Base-by-base conservation (phyloP, 1,140 invertebrate genomes). In the Heliconius melpomene region DNA sequence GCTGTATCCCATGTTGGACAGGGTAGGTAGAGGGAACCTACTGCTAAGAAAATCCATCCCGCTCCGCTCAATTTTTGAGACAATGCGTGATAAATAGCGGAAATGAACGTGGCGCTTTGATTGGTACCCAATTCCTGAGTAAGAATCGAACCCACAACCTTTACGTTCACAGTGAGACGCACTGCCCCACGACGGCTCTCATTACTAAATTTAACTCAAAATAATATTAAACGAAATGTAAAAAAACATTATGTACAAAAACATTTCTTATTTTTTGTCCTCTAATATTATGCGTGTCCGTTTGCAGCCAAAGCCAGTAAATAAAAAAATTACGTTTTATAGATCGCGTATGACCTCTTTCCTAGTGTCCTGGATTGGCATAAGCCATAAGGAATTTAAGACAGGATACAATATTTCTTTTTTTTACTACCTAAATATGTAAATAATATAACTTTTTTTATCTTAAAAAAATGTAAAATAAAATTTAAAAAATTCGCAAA, bases 341-440 rank as follows among this genome's bases (percentile, higher is more conserved):
- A 66, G 60, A 66, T 11, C 23, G 60, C 60, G 11, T 0, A 23
- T 57, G 77, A 40, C 50, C 77, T 40, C 77, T 72, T 57, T 78
- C 52, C 29, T 29, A 8, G n/a, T 50, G 77, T 57, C 72, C 77
- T 32, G 72, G 23, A 74, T 78, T 78, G 36, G 0, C 29, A 32
- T 32, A 32, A 32, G 20, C 77, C 36, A 32, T 78, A 57, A 73
- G 72, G 72, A 78, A 74, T 46, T 73, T 60, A n/a, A 26, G 23
- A 60, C 9, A 11, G 23, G 20, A 26, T 26, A 2, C 2, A 16
- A 32, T 26, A 26, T 29, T 29, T 29, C 26, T 52, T 29, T 50
- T 32, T 13, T 29, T 75, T 29, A 23, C 20, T 57, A 57, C 1
- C 8, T 57, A 57, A n/a, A 57, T 8, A 57, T n/a, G n/a, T 23